Base-by-base conservation (phyloP, 2,888 invertebrate species). In the Amblyjoppa fuscipennis region DNA sequence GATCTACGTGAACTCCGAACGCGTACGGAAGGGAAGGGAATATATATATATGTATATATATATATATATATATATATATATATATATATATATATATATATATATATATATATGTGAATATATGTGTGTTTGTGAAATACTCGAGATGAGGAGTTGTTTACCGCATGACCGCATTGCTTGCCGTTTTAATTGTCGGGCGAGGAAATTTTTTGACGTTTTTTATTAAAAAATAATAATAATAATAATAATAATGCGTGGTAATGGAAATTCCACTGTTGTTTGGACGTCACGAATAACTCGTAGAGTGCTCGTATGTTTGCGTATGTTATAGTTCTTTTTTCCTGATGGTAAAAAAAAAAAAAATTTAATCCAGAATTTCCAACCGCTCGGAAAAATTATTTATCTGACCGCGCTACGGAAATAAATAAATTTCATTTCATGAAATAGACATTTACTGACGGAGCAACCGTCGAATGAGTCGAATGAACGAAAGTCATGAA, bases 171-270 rank as follows among this genome's bases (percentile, higher is more conserved):
- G 69, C 69, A 69, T 69, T 69, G 28, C 69, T 69, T 7, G 45
- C 49, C 69, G 69, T 69, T 69, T 69, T 49, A 69, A 69, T 45
- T 69, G 13, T 69, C 28, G 25, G 4, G 59, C 59, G 59, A 59
- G 11, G 5, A 3, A 13, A 28, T 59, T 25, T 59, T 59, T 28
- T 5, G 9, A 56, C 3, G 2, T 25, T 25, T 56, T 6, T 11
- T 20, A 0, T 0, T 20, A 9, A 56, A 56, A 20, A 25, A 20
- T 20, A 20, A 20, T 20, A 20, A 9, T 5, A 9, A 9, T 5
- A 9, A 25, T 56, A 9, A 25, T 56, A 56, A 56, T 11, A 3
- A 20, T 7, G 7, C 41, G 41, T 41, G 41, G 41, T 11, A 41
- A 41, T 41, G 41, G 11, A 41, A 41, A 41, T 41, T 3, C 11